Evolutionary conservation across 2,113 vertebrate genomes (phyloP), one percentile per base, ranked within the genome.

Genomic region (Indri indri): DNA sequence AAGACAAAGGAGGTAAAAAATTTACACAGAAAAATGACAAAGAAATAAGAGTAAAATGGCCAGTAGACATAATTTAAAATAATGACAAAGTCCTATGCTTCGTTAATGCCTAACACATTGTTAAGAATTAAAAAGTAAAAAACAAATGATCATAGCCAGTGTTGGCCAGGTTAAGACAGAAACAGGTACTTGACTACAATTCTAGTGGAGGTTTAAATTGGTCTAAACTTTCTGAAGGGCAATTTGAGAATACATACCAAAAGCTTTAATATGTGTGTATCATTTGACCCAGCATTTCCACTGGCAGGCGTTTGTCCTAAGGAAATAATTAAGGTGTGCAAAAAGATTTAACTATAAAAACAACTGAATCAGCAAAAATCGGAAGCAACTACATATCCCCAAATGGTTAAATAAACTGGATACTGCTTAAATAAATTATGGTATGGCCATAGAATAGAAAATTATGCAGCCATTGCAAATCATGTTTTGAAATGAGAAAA

Each of bases 401-500:
- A 90, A 76, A 91, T 88, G 61, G 27, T 63, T 63, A 63, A 63
- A 63, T 30, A 63, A 63, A 63, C 27, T 95, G 42, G 68, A 94
- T 94, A 82, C 18, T 63, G 22, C 40, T 65, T 89, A 86, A 93
- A 93, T 76, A 79, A 95, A 96, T 89, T 88, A 73, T 89, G 20
- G 22, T 77, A 91, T 86, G 74, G 50, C 10, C 40, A 82, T 79
- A 91, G n/a, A 79, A 82, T 45, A 89, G 27, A 95, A 94, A 97
- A 77, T 65, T 82, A 66, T 61, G 3, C 23, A 82, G 54, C 52
- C 47, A 92, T 87, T 86, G 90, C 93, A 94, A 97, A 79, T 79
- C 14, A 77, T 66, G 73, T 47, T 91, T 95, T 63, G 34, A 91
- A 96, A 95, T 84, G 70, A 91, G 42, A 93, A 97, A 95, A 76